phyloP scores from a whole-genome alignment of 2,888 invertebrate species.

The Ectobius pallidus region DNA sequence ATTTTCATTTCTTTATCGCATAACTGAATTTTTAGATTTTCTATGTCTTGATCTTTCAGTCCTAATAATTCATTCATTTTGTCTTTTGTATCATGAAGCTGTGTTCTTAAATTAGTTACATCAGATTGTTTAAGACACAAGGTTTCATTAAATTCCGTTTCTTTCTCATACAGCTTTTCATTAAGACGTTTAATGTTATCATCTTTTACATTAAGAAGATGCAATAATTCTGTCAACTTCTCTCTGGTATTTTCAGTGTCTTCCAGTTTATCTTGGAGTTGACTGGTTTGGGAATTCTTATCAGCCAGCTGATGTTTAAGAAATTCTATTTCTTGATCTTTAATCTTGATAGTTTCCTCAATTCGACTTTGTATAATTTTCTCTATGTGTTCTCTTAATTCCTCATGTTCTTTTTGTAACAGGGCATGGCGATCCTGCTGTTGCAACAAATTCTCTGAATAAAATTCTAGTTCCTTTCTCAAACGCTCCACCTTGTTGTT shows the following conservation, averaged over 20 bases:
- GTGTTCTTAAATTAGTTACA: conserved; percentile 47
- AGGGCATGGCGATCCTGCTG: conserved; percentile 1
- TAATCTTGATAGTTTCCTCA: conserved; percentile 34
- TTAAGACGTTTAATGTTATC: conserved; percentile 44
- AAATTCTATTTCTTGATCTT: conserved; percentile 47
- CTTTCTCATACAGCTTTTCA: conserved; percentile 44
- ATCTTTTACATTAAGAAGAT: conserved; percentile 8
- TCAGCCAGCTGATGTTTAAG: not conserved
- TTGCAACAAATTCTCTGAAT: not conserved
- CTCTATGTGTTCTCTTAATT: conserved; percentile 17
- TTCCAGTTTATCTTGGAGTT: not conserved
- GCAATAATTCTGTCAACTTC: not conserved
- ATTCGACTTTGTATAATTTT: not conserved
- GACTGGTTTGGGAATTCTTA: not conserved
- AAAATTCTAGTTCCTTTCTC: conserved; percentile 17
- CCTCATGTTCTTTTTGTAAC: conserved; percentile 16
- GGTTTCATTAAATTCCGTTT: conserved; percentile 45
- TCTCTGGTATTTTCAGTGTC: not conserved
- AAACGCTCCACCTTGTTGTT: not conserved
- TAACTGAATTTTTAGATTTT: conserved; percentile 44
- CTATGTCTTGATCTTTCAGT: conserved; percentile 47
- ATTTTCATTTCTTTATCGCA: conserved; percentile 48
- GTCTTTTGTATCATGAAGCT: conserved; percentile 44
- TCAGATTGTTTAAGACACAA: conserved; percentile 46
- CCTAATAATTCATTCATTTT: conserved; percentile 44